phyloP scores from a whole-genome alignment of 2,888 invertebrate species.

The Pterostichus madidus region DNA sequence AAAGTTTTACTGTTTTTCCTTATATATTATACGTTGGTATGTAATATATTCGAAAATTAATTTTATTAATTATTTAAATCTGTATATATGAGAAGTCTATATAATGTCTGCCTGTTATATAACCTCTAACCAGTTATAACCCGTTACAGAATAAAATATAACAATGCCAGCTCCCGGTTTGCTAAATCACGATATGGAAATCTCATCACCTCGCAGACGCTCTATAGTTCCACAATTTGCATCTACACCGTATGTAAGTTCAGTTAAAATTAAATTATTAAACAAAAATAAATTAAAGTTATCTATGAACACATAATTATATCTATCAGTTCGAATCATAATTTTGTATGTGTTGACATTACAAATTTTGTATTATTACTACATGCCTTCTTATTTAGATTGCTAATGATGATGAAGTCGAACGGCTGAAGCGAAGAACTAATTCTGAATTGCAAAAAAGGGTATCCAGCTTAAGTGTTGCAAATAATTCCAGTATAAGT shows the following conservation, averaged over 20 bases:
- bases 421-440: conserved; percentile 77
- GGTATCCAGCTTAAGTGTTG: conserved; percentile 67
- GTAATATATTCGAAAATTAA: neutral
- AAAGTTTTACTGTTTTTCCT: neutral
- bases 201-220: neutral
- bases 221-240: conserved; percentile 22
- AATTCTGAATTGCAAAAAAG: conserved; percentile 71
- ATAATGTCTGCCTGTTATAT: too few species aligned
- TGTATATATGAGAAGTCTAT: too few species aligned
- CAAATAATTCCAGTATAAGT: conserved; percentile 51
- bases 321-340: neutral
- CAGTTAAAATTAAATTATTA: neutral
- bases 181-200: neutral
- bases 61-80: neutral
- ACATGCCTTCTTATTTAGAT: conserved; percentile 73
- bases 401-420: conserved; percentile 82
- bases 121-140: neutral
- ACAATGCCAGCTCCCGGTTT: conserved; percentile 10
- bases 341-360: neutral
- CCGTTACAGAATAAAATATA: neutral
- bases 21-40: neutral
- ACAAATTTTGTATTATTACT: neutral
- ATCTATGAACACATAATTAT: conserved; percentile 9
- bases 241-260: conserved; percentile 17
- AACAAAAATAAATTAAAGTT: neutral